phyloP scores from a whole-genome alignment of 2,797 vertebrate genomes.

The Clarias pachynema region DNA sequence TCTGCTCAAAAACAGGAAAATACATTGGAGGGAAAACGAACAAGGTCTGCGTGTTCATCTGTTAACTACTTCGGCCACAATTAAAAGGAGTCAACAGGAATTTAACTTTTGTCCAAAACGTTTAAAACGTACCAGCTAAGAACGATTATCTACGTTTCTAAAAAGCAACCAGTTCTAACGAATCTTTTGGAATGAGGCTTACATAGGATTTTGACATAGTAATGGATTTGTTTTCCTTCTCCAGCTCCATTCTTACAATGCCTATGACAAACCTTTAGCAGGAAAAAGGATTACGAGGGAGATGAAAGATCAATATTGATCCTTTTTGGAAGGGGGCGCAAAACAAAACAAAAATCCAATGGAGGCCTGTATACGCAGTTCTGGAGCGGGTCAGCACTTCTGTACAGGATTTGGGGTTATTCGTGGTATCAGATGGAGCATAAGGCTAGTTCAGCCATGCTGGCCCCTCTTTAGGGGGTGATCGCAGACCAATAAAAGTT shows the following conservation, averaged over 20 bases:
- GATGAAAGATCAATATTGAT: conserved; percentile 69
- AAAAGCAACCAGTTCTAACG: conserved; percentile 54
- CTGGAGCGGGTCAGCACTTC: conserved; percentile 59
- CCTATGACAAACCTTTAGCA: conserved; percentile 60
- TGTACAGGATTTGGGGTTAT: conserved; percentile 31
- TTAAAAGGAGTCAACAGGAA: conserved; percentile 12
- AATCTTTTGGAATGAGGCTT: conserved; percentile 51
- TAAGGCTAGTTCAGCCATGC: conserved; percentile 22
- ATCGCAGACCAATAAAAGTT: conserved; percentile 55
- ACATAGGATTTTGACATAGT: conserved; percentile 61
- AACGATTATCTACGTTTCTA: conserved; percentile 50
- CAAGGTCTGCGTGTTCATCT: neutral
- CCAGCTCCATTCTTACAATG: conserved; percentile 54
- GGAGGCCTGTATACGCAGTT: conserved; percentile 57
- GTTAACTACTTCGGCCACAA: neutral
- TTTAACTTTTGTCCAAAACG: conserved; percentile 26
- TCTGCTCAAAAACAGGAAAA: conserved; percentile 25
- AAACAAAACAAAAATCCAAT: conserved; percentile 43
- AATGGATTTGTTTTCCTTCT: conserved; percentile 62
- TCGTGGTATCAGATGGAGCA: conserved; percentile 46
- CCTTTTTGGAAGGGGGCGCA: conserved; percentile 47
- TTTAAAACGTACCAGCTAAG: conserved; percentile 37
- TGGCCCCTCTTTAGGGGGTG: conserved; percentile 42
- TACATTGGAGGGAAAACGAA: conserved; percentile 4
- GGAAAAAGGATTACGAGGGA: conserved; percentile 63